Base-by-base conservation (phyloP, 1,140 invertebrate species). In the Planococcus citri region DNA sequence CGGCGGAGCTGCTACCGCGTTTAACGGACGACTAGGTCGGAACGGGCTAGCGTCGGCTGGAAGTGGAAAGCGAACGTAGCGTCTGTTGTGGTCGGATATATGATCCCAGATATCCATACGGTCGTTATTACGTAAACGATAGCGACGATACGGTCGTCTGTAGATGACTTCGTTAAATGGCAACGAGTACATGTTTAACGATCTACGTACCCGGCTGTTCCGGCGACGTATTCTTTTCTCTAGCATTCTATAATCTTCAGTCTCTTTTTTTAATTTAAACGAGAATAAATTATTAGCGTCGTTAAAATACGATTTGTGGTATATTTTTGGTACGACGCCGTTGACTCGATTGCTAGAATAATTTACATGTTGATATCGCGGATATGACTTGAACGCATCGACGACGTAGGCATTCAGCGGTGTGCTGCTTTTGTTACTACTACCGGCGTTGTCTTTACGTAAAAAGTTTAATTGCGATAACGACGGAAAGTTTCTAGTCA, bases 11-110 rank as follows among this genome's bases (percentile, higher is more conserved):
- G n/a, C n/a, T n/a, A n/a, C n/a, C 37, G 9, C n/a, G 1, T 58
- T 37, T 10, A 57, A 10, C 68, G 70, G 33, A 22, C 27, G 67
- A 27, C 68, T 60, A 37, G 1, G 37, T 51, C 25, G 58, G 17
- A 71, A 41, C 17, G 64, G 57, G 14, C 37, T 33, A 0, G 21
- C 37, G 3, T 70, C 69, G 58, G 61, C 68, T 25, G 60, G 29
- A 24, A 61, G 64, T 61, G 69, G 72, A 25, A 73, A 73, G 21
- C 61, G 27, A 12, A 71, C 57, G 51, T 69, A 73, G 37, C 70
- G 69, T n/a, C 69, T 69, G 4, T 70, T 61, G 14, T 68, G 58
- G 14, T 72, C 71, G 61, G 64, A 64, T 1, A 61, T 38, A 8
- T 57, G 38, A 51, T 72, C 71, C 71, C 71, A 72, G 12, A 37